phyloP scores from a whole-genome alignment of 2,888 invertebrate genomes.

The Drosophila falleni region DNA sequence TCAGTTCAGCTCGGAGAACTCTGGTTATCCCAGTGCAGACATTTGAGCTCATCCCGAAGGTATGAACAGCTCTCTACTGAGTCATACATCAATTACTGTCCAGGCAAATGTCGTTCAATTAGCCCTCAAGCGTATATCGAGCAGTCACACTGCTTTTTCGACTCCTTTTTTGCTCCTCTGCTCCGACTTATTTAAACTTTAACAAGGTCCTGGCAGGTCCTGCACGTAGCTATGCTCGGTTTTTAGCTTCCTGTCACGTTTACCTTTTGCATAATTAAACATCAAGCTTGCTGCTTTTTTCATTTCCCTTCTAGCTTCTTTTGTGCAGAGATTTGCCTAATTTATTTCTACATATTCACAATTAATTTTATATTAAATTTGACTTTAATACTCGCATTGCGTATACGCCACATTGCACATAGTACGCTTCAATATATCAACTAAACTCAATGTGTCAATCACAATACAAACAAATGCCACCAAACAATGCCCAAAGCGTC shows the following conservation, averaged over 20 bases:
- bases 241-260: constrained; percentile 63
- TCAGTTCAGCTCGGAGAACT: neutral
- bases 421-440: constrained; percentile 7
- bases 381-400: constrained; percentile 5
- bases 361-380: constrained; percentile 55
- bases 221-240: constrained; percentile 42
- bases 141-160: neutral
- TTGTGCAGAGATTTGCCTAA: constrained; percentile 14
- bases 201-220: constrained; percentile 53
- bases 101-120: constrained; percentile 77
- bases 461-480: constrained; percentile 45
- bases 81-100: constrained; percentile 79
- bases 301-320: constrained; percentile 17
- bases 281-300: constrained; percentile 21
- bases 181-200: constrained; percentile 62
- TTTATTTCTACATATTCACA: constrained; percentile 24
- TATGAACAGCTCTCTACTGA: constrained; percentile 34
- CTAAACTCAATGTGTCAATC: constrained; percentile 68
- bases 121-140: constrained; percentile 51
- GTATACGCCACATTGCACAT: constrained; percentile 27
- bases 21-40: constrained; percentile 28
- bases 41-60: constrained; percentile 44
- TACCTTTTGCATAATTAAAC: constrained; percentile 71
- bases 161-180: neutral
- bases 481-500: constrained; percentile 43